Base-by-base conservation (phyloP, 2,888 invertebrate species). In the Pammene fasciana region DNA sequence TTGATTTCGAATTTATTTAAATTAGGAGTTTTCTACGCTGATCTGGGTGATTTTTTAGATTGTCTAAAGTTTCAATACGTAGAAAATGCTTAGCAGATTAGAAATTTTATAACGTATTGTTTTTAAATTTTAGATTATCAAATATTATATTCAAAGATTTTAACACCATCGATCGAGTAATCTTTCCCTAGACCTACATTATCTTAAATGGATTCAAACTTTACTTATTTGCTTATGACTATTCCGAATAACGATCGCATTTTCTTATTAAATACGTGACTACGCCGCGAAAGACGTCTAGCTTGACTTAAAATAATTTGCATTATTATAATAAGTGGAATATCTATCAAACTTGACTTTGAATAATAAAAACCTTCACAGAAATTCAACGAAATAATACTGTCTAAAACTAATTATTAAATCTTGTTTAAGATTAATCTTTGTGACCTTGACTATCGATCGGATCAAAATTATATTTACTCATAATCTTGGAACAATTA, bases 1-100 rank as follows among this genome's bases (percentile, higher is more conserved):
- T 86, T 88, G 67, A 74, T 88, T 88, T 87, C 80, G 82, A 88
- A 86, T 86, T 87, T 85, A 87, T 83, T 86, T 87, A 78, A 80
- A 73, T 75, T 82, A 75, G 84, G 76, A 59, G 76, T 78, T 84
- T 84, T 84, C 79, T 84, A 86, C 68, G 79, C 82, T 81, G 75
- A 75, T 72, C 64, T 75, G 77, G 76, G 76, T 78, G 78, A 81
- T 52, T 71, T 68, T 11, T 73, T 80, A 79, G 76, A 76, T 78
- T 79, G 78, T 78, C 70, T 75, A 76, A 76, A 72, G 76, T 59
- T 46, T 72, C 74, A 73, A 73, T 8, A 16, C n/a, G 54, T 60
- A 46, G 72, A 67, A 70, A 71, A 72, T 71, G 68, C 65, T 67
- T 61, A 16, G 36, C 16, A 16, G 18, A 62, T 65, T 70, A 66